Evolutionary conservation across 2,888 invertebrate genomes (phyloP), one percentile per base, ranked within the genome.

Genomic region (Schizotus pectinicornis): DNA sequence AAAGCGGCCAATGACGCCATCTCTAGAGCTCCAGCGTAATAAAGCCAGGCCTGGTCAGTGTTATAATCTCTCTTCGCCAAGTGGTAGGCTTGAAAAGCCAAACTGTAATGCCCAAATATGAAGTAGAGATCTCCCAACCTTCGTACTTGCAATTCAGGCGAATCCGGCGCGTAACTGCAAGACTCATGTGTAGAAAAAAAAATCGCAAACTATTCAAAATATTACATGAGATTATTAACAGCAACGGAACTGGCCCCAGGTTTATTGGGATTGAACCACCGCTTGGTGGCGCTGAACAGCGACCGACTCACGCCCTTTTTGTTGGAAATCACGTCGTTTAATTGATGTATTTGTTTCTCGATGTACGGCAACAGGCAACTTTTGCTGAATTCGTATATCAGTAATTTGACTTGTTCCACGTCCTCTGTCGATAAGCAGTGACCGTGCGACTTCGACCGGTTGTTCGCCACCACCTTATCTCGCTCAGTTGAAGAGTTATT

Each of bases 41-140:
- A 94, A 30, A 97, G 84, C 97, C 97, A 98, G 0, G 98, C 98
- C 67, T 95, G 94, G 77, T 99, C 98, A 1, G 92, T 92, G 75
- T 92, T 93, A 78, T 98, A 98, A 78, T 99, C 99, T 49, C 96
- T 87, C 80, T 98, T 98, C n/a, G 96, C 94, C 37, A 92, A 89
- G 80, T 98, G 96, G 81, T 98, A 99, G 0, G 93, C 88, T 77
- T 94, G 92, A 80, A 94, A 97, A 6, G 98, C 95, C 65, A 93
- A 84, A 64, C 90, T 88, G 81, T 97, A 97, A 74, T 95, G 90
- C 2, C 95, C 94, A 79, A 98, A 95, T 86, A 98, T 89, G 79
- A 99, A 98, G 81, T 95, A 95, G 6, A 99, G 82, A 81, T 99
- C 99, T 0, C 94, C 98, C 37, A 98, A 80, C 56, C 96, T 89